Evolutionary conservation across 2,797 vertebrate genomes (phyloP).

Genomic region (Tapirus indicus): DNA sequence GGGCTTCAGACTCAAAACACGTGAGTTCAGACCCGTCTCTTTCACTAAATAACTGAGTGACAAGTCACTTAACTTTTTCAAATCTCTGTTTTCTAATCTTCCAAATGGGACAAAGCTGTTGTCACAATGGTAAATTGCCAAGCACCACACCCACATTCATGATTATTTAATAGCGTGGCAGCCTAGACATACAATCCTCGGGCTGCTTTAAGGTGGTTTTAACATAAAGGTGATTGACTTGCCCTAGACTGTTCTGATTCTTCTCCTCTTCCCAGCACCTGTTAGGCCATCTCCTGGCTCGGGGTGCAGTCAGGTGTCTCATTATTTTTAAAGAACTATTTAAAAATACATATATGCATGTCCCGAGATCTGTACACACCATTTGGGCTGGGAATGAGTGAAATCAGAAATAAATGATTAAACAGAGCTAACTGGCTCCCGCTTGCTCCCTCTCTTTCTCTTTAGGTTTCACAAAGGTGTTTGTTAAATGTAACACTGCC

Average conservation of each 20-base stretch:
- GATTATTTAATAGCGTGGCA: neutral
- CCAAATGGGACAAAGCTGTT: neutral
- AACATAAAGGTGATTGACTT: neutral
- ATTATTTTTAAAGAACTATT: conserved; percentile 1
- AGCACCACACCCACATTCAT: neutral
- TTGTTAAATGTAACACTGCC: conserved; percentile 17
- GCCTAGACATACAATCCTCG: neutral
- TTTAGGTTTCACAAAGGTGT: conserved; percentile 11
- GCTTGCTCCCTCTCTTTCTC: neutral
- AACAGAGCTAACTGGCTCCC: neutral
- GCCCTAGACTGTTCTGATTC: neutral
- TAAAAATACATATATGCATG: neutral
- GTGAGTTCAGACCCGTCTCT: neutral
- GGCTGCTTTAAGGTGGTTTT: neutral
- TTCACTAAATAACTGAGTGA: conserved; percentile 1
- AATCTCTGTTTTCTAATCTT: conserved; percentile 8
- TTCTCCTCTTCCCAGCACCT: neutral
- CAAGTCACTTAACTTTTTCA: conserved; percentile 14
- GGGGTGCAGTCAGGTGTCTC: neutral
- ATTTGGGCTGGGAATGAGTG: conserved; percentile 21
- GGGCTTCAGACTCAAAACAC: neutral
- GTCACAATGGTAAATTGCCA: neutral
- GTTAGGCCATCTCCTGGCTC: neutral
- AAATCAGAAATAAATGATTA: conserved; percentile 39
- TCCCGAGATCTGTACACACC: neutral